Conservation (phyloP, 2,797 vertebrate species). For the Discoglossus pictus region DNA sequence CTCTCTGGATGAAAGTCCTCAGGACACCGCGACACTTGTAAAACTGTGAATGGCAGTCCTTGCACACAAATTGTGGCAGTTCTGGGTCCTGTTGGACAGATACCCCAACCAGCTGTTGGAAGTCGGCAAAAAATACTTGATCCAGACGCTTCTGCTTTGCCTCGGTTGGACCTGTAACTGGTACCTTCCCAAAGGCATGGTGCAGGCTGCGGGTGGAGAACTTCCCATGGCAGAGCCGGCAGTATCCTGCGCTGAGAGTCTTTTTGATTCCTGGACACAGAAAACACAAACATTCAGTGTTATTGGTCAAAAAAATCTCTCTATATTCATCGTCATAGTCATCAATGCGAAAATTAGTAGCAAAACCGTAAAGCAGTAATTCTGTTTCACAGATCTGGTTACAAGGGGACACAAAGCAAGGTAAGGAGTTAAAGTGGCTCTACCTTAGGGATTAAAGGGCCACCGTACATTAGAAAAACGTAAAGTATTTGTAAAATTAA, state of each 20-base stretch:
- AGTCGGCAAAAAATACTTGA: constrained; percentile 83
- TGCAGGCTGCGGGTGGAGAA: constrained; percentile 87
- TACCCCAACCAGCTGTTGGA: constrained; percentile 88
- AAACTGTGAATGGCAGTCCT: constrained; percentile 91
- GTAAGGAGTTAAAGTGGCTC: neutral
- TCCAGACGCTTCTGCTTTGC: constrained; percentile 65
- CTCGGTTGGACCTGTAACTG: constrained; percentile 60
- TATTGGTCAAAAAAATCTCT: neutral
- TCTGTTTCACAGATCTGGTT: too few species aligned
- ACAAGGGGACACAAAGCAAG: too few species aligned
- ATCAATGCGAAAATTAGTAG: constrained; percentile 7
- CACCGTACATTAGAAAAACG: too few species aligned
- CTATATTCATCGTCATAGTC: neutral
- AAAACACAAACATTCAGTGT: neutral
- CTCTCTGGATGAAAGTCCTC: constrained; percentile 83
- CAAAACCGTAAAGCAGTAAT: constrained; percentile 1
- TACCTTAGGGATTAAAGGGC: neutral
- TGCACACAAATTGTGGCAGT: constrained; percentile 87
- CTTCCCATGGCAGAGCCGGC: constrained; percentile 92
- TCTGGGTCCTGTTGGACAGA: constrained; percentile 78
- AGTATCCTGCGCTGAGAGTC: constrained; percentile 72
- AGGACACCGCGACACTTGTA: constrained; percentile 91
- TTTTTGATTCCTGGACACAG: constrained; percentile 63
- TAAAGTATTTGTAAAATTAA: too few species aligned
- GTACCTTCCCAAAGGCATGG: constrained; percentile 78